These are phyloP conservation scores for Oncorhynchus kisutch DNA, from an alignment of 2,113 vertebrate genomes.

Conservation along the genomic window DNA sequence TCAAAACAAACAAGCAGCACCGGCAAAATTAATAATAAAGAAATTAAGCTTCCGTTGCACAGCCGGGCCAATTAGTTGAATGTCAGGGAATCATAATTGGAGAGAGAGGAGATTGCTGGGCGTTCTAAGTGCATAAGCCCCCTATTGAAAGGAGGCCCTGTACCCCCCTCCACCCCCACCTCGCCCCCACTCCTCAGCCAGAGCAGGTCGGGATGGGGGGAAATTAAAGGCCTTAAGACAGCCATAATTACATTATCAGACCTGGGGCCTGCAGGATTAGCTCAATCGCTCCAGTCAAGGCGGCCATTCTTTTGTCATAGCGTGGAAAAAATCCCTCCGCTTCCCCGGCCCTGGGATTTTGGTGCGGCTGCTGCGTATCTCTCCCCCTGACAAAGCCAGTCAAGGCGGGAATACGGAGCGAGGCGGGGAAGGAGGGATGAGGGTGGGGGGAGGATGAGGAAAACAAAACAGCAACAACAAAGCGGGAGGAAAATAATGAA, in stretches of 20 bases:
- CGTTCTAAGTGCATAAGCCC: slow-evolving; percentile 84
- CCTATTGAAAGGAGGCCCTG: slow-evolving; percentile 85
- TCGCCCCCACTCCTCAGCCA: slow-evolving; percentile 80
- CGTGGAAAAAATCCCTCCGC: slow-evolving; percentile 91
- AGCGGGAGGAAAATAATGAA: slow-evolving; percentile 91
- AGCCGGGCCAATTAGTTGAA: slow-evolving; percentile 99
- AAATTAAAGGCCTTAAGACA: slow-evolving; percentile 99
- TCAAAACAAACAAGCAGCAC: slow-evolving; percentile 77
- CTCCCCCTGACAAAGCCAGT: slow-evolving; percentile 90
- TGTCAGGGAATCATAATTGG: slow-evolving; percentile 99
- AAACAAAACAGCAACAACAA: slow-evolving; percentile 83
- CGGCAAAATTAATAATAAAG: slow-evolving; percentile 91
- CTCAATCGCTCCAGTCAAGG: slow-evolving; percentile 99
- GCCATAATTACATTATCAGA: slow-evolving; percentile 99
- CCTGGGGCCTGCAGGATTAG: slow-evolving; percentile 90
- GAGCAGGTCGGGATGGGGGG: slow-evolving; percentile 82
- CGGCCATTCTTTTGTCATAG: slow-evolving; percentile 93
- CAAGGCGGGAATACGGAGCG: slow-evolving; percentile 78
- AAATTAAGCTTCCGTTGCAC: slow-evolving; percentile 95
- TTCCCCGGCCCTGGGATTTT: slow-evolving; percentile 88
- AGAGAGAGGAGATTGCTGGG: slow-evolving; percentile 85
- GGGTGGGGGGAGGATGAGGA: slow-evolving; percentile 47
- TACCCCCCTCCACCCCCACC: slow-evolving; percentile 72
- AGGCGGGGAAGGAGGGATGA: slow-evolving; percentile 35
- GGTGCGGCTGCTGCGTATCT: slow-evolving; percentile 93